Evolutionary conservation across 2,113 vertebrate genomes (phyloP), one percentile per base, ranked within the genome.

Genomic region (human): DNA sequence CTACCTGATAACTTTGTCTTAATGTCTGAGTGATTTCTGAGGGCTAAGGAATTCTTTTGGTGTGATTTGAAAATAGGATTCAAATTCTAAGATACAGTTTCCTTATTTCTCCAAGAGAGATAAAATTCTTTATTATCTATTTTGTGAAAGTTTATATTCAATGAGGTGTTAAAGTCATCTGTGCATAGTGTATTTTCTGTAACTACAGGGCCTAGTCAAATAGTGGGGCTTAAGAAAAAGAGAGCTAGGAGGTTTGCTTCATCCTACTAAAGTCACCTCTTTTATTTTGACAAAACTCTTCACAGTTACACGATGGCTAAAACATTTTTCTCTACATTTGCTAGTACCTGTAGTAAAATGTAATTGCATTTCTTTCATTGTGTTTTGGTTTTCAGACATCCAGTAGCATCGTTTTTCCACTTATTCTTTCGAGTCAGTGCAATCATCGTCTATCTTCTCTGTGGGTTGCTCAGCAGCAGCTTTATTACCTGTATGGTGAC

Each of bases 401-500:
- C 99, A 0, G 98, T 99, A 98, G 99, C 99, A 0, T 99, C 99
- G 0, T 99, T 99, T 98, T 99, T 99, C 98, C 99, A 99, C 97
- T 98, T 99, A 40, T 99, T 99, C 98, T 99, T 99, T 98, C 99
- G 99, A 55, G 99, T 99, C 75, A 98, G 98, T 78, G 99, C 99
- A 17, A 96, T 99, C 70, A 9, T 99, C 20, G 99, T 99, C 17
- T 99, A 99, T 95, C 98, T 99, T 97, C 98, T 99, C 45, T 99
- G 99, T 97, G 99, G 99, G 94, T 61, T 99, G 8, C 23, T 99
- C 40, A 98, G 99, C 64, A 98, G 86, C 89, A 99, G 99, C 97
- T 99, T 99, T 98, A 99, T 99, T 93, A 99, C 99, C 96, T 99
- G 99, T 97, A 99, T 99, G 99, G 99, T 99, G 96, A 98, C 99